A percentile compares a stretch with the other conserved stretches of the same genome.
Evolutionary conservation across 2,113 vertebrate species (phyloP).

Genomic region (Entomyzon cyanotis): DNA sequence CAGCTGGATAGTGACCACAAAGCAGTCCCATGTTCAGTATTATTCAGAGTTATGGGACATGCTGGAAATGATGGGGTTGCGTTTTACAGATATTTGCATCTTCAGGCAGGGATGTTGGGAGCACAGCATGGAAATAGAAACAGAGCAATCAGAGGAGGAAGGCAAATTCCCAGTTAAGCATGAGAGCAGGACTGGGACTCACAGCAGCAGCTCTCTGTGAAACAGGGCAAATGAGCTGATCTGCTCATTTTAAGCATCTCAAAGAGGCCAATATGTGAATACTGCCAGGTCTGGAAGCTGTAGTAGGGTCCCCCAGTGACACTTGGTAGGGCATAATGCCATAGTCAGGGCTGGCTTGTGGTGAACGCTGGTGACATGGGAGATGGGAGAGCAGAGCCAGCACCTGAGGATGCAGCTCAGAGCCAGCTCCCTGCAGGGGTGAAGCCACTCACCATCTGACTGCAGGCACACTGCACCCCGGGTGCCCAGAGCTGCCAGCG

Average conservation of each 20-base stretch:
- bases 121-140: background rate
- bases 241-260: background rate
- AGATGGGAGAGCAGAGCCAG: background rate
- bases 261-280: background rate
- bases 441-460: conserved; percentile 6
- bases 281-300: background rate
- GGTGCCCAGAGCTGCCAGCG: background rate
- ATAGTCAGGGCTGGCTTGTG: background rate
- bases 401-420: conserved; percentile 9
- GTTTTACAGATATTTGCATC: background rate
- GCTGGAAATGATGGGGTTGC: background rate
- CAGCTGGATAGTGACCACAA: conserved; percentile 15
- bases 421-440: background rate
- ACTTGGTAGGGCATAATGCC: background rate
- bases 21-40: background rate
- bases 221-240: background rate
- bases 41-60: background rate
- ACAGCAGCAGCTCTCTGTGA: background rate
- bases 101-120: background rate
- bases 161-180: background rate
- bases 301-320: background rate
- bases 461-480: fast-evolving
- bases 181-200: background rate
- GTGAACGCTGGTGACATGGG: background rate
- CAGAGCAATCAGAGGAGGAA: background rate